Evolutionary conservation across 2,113 vertebrate species (phyloP).

Genomic region (Erinaceus europaeus): DNA sequence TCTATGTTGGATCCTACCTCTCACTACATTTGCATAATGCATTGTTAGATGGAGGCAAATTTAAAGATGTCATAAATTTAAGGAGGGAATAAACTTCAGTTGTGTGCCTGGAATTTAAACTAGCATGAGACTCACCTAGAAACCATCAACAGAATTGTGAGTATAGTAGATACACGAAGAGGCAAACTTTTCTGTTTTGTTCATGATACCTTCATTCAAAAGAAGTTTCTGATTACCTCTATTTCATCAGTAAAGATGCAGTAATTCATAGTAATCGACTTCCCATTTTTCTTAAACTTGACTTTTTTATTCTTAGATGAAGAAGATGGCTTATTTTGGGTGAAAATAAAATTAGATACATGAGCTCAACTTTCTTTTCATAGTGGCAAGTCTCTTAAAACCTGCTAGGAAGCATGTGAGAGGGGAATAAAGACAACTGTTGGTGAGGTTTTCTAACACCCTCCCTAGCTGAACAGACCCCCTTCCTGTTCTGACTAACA

Average conservation of each 20-base stretch:
- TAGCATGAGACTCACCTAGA: neutral
- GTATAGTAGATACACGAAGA: neutral
- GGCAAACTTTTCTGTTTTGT: constrained; percentile 1
- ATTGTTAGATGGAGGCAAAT: too few species aligned
- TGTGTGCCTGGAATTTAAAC: constrained; percentile 47
- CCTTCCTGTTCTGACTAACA: constrained; percentile 2
- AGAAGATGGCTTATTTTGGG: constrained; percentile 46
- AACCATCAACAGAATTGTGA: neutral
- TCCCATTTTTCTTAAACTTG: too few species aligned
- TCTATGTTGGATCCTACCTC: too few species aligned
- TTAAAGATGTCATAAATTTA: too few species aligned
- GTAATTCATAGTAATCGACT: constrained; percentile 45
- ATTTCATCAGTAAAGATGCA: constrained; percentile 11
- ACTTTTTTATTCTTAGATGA: neutral
- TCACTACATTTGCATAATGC: too few species aligned
- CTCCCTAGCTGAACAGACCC: neutral
- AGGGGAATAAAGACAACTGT: constrained; percentile 45
- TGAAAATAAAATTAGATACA: constrained; percentile 61
- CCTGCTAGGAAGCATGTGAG: constrained; percentile 27
- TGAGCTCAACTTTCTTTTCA: constrained; percentile 60
- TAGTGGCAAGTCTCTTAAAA: constrained; percentile 22
- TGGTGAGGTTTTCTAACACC: constrained; percentile 37
- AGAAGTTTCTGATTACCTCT: neutral
- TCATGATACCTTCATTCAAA: neutral
- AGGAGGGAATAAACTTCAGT: too few species aligned